A percentile compares a stretch with the other conserved stretches of the same genome.
Conservation (phyloP, 2,888 invertebrate genomes). For the Palloptera scutellata region DNA sequence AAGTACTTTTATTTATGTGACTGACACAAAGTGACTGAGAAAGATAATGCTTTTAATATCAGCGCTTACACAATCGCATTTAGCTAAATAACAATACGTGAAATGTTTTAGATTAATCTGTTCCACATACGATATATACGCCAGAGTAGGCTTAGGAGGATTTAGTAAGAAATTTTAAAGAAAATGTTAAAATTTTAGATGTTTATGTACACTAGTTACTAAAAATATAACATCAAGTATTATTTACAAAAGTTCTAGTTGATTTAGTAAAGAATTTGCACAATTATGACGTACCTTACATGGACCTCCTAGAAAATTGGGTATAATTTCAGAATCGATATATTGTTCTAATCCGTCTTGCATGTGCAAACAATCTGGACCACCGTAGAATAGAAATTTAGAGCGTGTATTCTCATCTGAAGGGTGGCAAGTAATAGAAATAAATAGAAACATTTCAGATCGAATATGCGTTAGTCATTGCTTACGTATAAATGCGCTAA, state of each 20-base stretch:
- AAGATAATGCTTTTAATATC: conserved; percentile 24
- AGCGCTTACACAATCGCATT: conserved; percentile 64
- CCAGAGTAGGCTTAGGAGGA: conserved; percentile 48
- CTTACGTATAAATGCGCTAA: conserved; percentile 90
- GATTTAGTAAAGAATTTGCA: conserved; percentile 16
- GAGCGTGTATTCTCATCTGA: conserved; percentile 90
- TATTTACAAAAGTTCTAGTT: conserved; percentile 5
- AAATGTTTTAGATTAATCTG: conserved; percentile 61
- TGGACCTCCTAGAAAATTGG: conserved; percentile 91
- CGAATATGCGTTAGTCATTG: background rate
- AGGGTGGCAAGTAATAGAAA: conserved; percentile 31
- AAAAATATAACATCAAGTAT: background rate
- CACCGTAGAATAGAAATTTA: conserved; percentile 91
- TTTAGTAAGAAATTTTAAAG: conserved; percentile 11
- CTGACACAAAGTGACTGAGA: background rate
- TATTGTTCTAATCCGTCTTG: conserved; percentile 85
- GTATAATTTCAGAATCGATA: conserved; percentile 84
- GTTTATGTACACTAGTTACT: background rate
- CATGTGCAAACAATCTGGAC: conserved; percentile 82
- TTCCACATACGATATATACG: conserved; percentile 59
- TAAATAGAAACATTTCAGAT: no score
- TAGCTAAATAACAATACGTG: conserved; percentile 63
- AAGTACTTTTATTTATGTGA: no score
- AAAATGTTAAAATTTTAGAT: conserved; percentile 25
- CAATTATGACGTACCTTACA: conserved; percentile 72